phyloP scores from a whole-genome alignment of 2,888 invertebrate species.

The Philhelius pedissequus region DNA sequence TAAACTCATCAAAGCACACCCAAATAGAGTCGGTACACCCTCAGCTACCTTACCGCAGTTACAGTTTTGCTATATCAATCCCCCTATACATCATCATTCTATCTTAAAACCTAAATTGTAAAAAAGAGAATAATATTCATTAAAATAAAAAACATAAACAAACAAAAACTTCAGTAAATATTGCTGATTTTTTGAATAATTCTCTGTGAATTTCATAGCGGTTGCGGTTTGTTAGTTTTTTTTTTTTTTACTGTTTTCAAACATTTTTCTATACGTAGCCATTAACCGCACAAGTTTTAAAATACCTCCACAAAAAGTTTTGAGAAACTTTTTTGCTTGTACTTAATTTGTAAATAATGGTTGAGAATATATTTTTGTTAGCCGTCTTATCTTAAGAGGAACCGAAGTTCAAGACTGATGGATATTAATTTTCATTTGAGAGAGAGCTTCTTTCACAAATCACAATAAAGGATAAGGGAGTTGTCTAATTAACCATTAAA shows the following conservation, averaged over 20 bases:
- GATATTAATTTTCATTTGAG: background rate
- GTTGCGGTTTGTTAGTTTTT: slow-evolving; percentile 12
- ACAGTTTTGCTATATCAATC: background rate
- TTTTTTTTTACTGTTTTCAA: background rate
- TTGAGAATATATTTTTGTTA: background rate
- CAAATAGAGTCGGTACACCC: background rate
- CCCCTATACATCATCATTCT: background rate
- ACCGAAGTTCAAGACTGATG: background rate
- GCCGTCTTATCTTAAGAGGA: background rate
- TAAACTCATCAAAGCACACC: background rate
- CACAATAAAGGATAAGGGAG: too few species aligned
- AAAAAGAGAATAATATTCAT: background rate
- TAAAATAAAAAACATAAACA: background rate
- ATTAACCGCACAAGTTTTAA: background rate
- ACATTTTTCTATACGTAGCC: background rate
- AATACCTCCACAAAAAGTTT: background rate
- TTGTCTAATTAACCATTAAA: background rate
- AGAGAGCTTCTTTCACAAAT: too few species aligned
- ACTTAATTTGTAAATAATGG: background rate
- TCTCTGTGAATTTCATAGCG: background rate
- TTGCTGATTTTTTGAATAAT: slow-evolving; percentile 2
- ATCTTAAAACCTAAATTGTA: background rate
- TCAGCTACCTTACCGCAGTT: background rate
- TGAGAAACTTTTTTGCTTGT: background rate
- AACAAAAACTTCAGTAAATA: background rate